Conservation (phyloP, 2,888 invertebrate genomes). For the Pseudococcus viburni region DNA sequence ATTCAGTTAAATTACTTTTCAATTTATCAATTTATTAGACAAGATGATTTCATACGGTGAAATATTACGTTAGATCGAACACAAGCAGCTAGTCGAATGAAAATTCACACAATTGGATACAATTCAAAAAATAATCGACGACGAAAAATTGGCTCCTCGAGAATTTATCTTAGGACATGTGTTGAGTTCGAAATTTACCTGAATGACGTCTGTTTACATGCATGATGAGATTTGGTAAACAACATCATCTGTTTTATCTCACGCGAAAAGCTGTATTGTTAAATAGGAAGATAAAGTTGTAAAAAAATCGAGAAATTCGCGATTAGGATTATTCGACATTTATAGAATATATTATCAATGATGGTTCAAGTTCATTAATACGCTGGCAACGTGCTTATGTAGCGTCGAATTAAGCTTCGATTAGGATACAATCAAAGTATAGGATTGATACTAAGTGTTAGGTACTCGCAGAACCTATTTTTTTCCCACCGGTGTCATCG, state of each 20-base stretch:
- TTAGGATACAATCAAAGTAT: too few relatives aligned
- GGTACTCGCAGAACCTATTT: too few relatives aligned
- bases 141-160: background rate
- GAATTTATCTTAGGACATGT: background rate
- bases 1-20: background rate
- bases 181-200: background rate
- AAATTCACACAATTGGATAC: background rate
- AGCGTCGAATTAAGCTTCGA: background rate
- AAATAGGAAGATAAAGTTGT: too few relatives aligned
- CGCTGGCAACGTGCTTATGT: background rate
- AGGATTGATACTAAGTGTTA: too few relatives aligned
- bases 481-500: too few relatives aligned
- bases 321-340: background rate
- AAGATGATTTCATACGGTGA: background rate
- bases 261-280: background rate
- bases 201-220: background rate
- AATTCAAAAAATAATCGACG: background rate
- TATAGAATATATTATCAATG: background rate
- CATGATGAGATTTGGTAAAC: background rate
- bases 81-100: background rate
- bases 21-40: background rate
- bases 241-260: background rate
- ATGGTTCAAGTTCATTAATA: constrained; percentile 11
- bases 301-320: background rate
- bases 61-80: constrained; percentile 31